A percentile compares a stretch with the other conserved stretches of the same genome.
phyloP scores from a whole-genome alignment of 2,113 vertebrate species.

The Pseudopodoces humilis region DNA sequence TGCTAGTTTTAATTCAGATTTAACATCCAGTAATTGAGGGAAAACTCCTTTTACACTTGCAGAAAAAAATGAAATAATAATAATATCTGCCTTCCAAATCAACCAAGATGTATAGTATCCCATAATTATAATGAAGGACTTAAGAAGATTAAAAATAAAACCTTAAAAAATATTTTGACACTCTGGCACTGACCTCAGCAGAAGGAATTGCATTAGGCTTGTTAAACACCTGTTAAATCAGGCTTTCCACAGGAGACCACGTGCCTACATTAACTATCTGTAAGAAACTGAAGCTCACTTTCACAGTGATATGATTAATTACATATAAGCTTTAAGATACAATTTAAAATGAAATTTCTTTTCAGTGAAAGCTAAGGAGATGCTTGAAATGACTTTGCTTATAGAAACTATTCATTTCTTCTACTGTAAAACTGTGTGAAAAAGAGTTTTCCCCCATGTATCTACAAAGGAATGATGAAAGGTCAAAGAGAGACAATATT shows the following conservation, averaged over 20 bases:
- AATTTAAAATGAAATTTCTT: neutral
- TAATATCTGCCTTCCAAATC: neutral
- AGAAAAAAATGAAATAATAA: neutral
- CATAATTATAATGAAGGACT: neutral
- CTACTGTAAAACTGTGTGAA: neutral
- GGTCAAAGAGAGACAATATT: neutral
- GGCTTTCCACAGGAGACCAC: neutral
- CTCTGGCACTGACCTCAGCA: neutral
- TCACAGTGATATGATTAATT: neutral
- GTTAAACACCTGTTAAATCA: neutral
- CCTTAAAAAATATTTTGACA: neutral
- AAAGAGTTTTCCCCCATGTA: neutral
- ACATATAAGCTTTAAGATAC: neutral
- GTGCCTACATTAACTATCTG: neutral
- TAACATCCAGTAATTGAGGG: neutral
- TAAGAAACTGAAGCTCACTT: neutral
- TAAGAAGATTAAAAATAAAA: neutral
- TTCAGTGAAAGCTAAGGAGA: neutral
- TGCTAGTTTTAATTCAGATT: neutral
- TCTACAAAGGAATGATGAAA: neutral
- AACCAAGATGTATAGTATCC: neutral
- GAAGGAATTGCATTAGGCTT: neutral
- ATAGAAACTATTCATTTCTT: neutral
- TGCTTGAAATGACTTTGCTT: neutral
- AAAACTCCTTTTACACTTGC: neutral